Base-by-base conservation (phyloP, 2,797 vertebrate species). In the Tarsius wallacei region DNA sequence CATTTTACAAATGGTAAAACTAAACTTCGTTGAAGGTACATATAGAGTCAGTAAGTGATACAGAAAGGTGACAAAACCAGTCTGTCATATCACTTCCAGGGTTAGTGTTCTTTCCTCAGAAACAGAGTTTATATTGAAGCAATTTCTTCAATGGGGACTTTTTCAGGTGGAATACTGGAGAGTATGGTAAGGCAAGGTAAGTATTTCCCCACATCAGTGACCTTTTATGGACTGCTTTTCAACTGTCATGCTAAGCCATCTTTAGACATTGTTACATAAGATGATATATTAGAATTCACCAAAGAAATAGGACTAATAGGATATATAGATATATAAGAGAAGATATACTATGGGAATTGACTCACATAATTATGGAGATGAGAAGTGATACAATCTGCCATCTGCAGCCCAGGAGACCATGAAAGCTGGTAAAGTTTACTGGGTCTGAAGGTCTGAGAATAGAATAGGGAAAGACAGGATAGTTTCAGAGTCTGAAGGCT, bases 151-250 rank as follows among this genome's bases (percentile, higher is more conserved):
- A 42, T 42, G 42, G 5, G 28, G 28, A 8, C 36, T 22, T 16
- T 49, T 6, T 4, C 51, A 55, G 5, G 33, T 28, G 84, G 57
- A 42, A 2, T 49, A 21, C 31, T 14, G 4, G n/a, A 17, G 19
- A 31, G 26, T 1, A 12, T 47, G 17, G 26, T 42, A 31, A 47
- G 33, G 36, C 5, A 0, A 4, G 19, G 66, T 10, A 5, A 12
- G 28, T 7, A 0, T 49, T 0, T 2, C 4, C 16, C 24, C 28
- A 15, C 11, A 21, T 24, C 5, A 55, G 26, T 11, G 16, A 33
- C 36, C 36, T 87, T 51, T 17, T 10, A n/a, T 47, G 2, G 4
- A 33, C 3, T 1, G 21, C 71, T 76, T 63, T 21, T 49, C 7
- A 2, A 53, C 1, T 1, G 17, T 31, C 64, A 28, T 16, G 4